Conservation (phyloP, 2,888 invertebrate species). For the Blastobasis adustella region DNA sequence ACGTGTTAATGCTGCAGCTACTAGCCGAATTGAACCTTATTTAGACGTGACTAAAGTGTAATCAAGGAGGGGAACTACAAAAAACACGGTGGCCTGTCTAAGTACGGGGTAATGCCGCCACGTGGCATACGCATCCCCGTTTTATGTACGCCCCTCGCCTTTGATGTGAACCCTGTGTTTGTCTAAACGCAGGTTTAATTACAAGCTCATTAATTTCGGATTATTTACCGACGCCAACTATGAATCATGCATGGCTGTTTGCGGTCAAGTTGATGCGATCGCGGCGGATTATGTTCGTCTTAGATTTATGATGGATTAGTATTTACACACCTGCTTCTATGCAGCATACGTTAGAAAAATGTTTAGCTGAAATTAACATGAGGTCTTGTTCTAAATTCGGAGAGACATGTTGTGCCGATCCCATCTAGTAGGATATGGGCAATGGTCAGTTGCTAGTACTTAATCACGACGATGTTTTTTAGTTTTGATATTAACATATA, state of each 20-base stretch:
- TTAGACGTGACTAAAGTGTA: not conserved
- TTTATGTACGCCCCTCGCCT: constrained; percentile 60
- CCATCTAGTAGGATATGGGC: too few relatives aligned
- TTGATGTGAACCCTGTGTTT: constrained; percentile 66
- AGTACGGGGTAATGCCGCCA: constrained; percentile 50
- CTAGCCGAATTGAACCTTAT: constrained; percentile 17
- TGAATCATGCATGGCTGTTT: constrained; percentile 1
- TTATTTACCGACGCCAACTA: constrained; percentile 43
- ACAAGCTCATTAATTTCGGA: constrained; percentile 69
- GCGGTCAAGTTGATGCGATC: constrained; percentile 4
- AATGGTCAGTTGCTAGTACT: too few relatives aligned
- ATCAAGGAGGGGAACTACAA: not conserved
- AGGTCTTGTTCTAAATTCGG: too few relatives aligned
- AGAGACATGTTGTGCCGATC: too few relatives aligned
- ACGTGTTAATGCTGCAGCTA: constrained; percentile 12
- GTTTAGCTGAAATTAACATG: too few relatives aligned
- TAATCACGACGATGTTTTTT: too few relatives aligned
- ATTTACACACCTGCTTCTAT: too few relatives aligned
- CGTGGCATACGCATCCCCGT: constrained; percentile 67
- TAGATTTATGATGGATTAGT: too few relatives aligned
- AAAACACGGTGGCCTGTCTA: constrained; percentile 22
- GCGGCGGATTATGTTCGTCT: too few relatives aligned
- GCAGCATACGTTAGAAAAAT: too few relatives aligned
- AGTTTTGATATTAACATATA: too few relatives aligned
- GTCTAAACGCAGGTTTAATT: constrained; percentile 66